Evolutionary conservation across 2,888 invertebrate genomes (phyloP), one percentile per base, ranked within the genome.

Genomic region (Venusia cambrica): DNA sequence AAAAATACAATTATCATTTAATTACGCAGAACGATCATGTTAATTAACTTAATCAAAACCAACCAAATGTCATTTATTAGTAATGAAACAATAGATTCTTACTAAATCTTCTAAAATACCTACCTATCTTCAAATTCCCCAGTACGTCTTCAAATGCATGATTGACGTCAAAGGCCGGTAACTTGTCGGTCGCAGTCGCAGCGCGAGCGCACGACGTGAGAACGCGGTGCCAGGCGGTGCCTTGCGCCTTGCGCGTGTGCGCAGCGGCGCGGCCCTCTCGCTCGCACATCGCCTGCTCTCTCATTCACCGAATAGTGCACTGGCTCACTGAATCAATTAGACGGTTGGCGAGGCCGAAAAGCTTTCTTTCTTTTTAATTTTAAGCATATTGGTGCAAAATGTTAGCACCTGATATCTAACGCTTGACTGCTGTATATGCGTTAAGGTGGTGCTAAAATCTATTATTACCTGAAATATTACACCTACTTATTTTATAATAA

Each of bases 161-260:
- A 10, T 5, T 33, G 29, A 33, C 33, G 36, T 38, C 32, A 29
- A 28, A 27, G 13, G 16, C 20, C 21, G 12, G 13, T 22, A 26
- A 21, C 5, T 22, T 33, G 31, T 33, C 51, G 35, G 22, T 22
- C n/a, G n/a, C n/a, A n/a, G n/a, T n/a, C n/a, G n/a, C n/a, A n/a
- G 30, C 16, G 28, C 33, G 11, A 7, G 37, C 28, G 28, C 28
- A 38, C 13, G 30, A 6, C 24, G n/a, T n/a, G n/a, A n/a, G n/a
- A 33, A 24, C 39, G 32, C 16, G 31, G 73, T 73, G 57, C 72
- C 73, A 73, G 69, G 27, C 73, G 13, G 73, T 73, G 59, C 73
- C 73, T n/a, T n/a, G n/a, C n/a, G n/a, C n/a, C n/a, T n/a, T n/a
- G n/a, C n/a, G n/a, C n/a, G n/a, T n/a, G n/a, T n/a, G n/a, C n/a